phyloP scores from a whole-genome alignment of 2,797 vertebrate genomes.

The Neosilurus mollespiculum region DNA sequence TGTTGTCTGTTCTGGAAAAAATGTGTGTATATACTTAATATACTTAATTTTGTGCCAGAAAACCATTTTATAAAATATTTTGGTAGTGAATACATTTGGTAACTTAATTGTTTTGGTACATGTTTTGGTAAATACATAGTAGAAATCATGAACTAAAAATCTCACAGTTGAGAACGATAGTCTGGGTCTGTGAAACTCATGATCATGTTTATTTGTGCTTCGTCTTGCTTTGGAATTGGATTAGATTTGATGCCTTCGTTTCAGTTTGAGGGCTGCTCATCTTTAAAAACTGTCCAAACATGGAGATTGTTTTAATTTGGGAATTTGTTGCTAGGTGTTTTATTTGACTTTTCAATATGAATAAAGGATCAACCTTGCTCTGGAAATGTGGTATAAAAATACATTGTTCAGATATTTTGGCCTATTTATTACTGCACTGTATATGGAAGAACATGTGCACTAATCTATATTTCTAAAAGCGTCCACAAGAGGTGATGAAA shows the following conservation, averaged over 20 bases:
- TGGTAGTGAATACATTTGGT: too few species aligned
- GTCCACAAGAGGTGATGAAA: neutral
- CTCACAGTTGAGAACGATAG: neutral
- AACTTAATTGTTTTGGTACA: too few species aligned
- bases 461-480: conserved; percentile 13
- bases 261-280: neutral
- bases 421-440: neutral
- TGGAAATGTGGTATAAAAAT: neutral
- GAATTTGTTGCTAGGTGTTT: neutral
- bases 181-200: neutral
- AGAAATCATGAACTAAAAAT: too few species aligned
- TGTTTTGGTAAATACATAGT: too few species aligned
- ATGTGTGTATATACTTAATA: too few species aligned
- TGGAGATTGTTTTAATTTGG: neutral
- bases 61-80: too few species aligned
- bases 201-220: neutral
- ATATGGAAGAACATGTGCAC: neutral
- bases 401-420: neutral
- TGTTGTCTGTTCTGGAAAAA: too few species aligned
- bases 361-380: neutral
- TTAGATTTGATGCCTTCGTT: neutral
- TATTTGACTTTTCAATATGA: neutral
- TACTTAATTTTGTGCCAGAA: too few species aligned
- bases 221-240: neutral
- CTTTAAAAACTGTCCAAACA: conserved; percentile 5